These are phyloP conservation scores for Pseudomyrmex pallidus DNA, from an alignment of 1,140 invertebrate species.

Conservation along the genomic window DNA sequence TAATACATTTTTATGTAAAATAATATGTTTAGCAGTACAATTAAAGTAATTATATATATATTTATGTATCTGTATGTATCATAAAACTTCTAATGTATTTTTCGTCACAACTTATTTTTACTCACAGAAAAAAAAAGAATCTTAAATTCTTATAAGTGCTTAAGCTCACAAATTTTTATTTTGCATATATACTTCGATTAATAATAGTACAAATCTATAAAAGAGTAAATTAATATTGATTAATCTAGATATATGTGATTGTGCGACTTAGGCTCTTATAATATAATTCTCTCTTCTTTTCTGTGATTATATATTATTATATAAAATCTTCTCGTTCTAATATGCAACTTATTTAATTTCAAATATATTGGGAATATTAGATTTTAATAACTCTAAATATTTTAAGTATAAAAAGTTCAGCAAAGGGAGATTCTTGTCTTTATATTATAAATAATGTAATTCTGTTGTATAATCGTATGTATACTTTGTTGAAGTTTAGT, in stretches of 20 bases:
- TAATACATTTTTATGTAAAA: slow-evolving; percentile 33
- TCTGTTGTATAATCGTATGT: slow-evolving; percentile 3
- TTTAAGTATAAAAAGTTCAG: slow-evolving; percentile 2
- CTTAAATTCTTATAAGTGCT: background rate
- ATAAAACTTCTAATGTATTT: slow-evolving; percentile 11
- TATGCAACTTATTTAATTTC: slow-evolving; percentile 42
- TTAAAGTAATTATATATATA: slow-evolving; percentile 55
- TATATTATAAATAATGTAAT: slow-evolving; percentile 15
- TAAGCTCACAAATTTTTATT: slow-evolving; percentile 44
- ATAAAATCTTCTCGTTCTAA: slow-evolving; percentile 14
- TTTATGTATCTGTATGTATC: slow-evolving; percentile 53
- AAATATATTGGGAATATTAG: slow-evolving; percentile 38
- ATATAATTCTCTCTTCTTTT: background rate
- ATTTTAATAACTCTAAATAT: slow-evolving; percentile 21
- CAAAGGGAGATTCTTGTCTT: slow-evolving; percentile 7
- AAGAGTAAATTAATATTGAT: slow-evolving; percentile 20
- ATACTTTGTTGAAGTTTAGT: slow-evolving; percentile 28
- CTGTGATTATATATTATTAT: slow-evolving; percentile 30
- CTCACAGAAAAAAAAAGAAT: slow-evolving; percentile 6
- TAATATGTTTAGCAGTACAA: slow-evolving; percentile 52
- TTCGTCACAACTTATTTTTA: slow-evolving; percentile 26
- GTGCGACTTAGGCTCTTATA: slow-evolving; percentile 13
- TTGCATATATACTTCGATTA: slow-evolving; percentile 45
- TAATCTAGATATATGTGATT: slow-evolving; percentile 1
- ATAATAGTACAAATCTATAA: slow-evolving; percentile 42